Conservation (phyloP, 2,113 vertebrate genomes). For the Ceyx melanurus region DNA sequence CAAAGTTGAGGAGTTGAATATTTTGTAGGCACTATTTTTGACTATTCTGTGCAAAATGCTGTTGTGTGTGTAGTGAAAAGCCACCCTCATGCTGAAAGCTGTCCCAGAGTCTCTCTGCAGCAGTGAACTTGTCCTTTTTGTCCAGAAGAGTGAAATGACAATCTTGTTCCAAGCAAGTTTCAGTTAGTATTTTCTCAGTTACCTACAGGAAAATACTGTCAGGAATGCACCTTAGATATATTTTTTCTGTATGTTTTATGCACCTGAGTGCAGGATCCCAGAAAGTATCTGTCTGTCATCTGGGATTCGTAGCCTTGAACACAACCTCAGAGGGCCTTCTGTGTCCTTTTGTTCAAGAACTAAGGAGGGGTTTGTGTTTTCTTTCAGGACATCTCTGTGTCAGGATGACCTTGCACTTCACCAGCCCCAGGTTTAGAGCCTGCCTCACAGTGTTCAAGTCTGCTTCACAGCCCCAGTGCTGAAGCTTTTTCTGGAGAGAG, state of each 20-base stretch:
- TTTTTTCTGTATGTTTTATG: neutral
- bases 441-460: neutral
- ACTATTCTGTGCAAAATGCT: neutral
- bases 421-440: neutral
- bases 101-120: neutral
- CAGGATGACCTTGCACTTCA: neutral
- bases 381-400: neutral
- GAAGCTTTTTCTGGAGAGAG: neutral
- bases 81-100: neutral
- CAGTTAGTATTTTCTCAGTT: neutral
- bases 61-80: neutral
- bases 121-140: neutral
- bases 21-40: neutral
- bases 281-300: neutral
- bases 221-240: neutral
- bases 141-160: neutral
- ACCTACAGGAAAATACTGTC: neutral
- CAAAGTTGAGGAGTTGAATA: neutral
- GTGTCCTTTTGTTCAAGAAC: neutral
- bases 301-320: neutral
- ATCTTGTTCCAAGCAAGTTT: neutral
- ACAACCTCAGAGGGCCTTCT: neutral
- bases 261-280: fast-evolving
- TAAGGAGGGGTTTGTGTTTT: neutral
- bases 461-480: fast-evolving